Base-by-base conservation (phyloP, 2,797 vertebrate species). In the Lepilemur septentrionalis region DNA sequence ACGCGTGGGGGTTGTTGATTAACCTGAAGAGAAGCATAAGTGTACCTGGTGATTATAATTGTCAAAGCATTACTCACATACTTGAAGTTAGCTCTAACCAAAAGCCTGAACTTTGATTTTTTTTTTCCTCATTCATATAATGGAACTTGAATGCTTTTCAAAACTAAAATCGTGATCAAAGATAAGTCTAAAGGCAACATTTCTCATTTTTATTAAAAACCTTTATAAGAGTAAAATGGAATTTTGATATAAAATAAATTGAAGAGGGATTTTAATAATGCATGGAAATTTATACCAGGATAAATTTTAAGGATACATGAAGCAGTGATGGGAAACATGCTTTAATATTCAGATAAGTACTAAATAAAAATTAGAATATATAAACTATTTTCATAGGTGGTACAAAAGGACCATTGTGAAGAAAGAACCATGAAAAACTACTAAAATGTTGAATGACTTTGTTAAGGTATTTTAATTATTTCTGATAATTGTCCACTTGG, bases 81-180 rank as follows among this genome's bases (percentile, higher is more conserved):
- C 57, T 79, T 83, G 50, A 89, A 59, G 52, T 79, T 63, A 69
- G 28, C 22, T 85, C 32, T 50, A 75, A 7, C 28, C 69, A 43
- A 70, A 94, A 89, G n/a, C 25, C 9, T 83, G 75, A 97, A 91
- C 57, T 96, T 94, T 93, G 63, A 95, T 69, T 87, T 81, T n/a
- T 52, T 82, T 79, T 35, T 76, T 28, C 23, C 28, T 61, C 48
- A 81, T 89, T 85, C 9, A 70, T 59, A n/a, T 89, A 91, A 94
- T 30, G 30, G 30, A 93, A 76, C 1, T 63, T 72, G 70, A 87
- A 79, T 69, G 30, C 8, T 93, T 93, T 80, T 43, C 15, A 91
- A 95, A 84, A 72, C 4, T 91, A 89, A 95, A 93, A 82, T 94
- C 35, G 46, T 91, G 50, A 92, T 84, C n/a, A 94, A 92, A 87